These are phyloP conservation scores for Aphelenchoides fujianensis DNA, from an alignment of 1,140 invertebrate genomes.

Conservation along the genomic window DNA sequence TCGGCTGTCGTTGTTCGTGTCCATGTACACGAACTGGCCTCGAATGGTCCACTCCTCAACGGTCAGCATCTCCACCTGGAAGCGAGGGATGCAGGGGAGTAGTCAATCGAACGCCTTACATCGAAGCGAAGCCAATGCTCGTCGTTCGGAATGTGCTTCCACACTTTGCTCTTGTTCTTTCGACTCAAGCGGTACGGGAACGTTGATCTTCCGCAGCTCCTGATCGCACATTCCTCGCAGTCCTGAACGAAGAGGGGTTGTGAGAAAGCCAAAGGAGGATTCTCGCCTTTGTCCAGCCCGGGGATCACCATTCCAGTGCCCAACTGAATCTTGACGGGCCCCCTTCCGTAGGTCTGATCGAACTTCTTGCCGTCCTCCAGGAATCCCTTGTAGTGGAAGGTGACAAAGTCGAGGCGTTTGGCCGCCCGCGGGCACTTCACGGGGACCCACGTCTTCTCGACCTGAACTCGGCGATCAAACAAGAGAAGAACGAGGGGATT, in stretches of 20 bases:
- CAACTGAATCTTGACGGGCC: slow-evolving; percentile 56
- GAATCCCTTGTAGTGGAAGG: slow-evolving; percentile 62
- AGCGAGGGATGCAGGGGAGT: slow-evolving; percentile 52
- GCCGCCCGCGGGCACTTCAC: slow-evolving; percentile 49
- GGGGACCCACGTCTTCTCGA: slow-evolving; percentile 55
- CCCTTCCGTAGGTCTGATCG: slow-evolving; percentile 59
- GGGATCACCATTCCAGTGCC: slow-evolving; percentile 62
- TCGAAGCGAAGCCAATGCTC: slow-evolving; percentile 60
- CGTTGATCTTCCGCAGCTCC: slow-evolving; percentile 56
- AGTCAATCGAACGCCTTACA: slow-evolving; percentile 18
- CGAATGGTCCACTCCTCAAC: slow-evolving; percentile 54
- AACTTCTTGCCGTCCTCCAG: slow-evolving; percentile 60
- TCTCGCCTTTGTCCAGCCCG: slow-evolving; percentile 55
- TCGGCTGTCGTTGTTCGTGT: slow-evolving; percentile 54
- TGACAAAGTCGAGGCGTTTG: slow-evolving; percentile 56
- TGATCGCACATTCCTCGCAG: slow-evolving; percentile 57
- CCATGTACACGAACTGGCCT: slow-evolving; percentile 55
- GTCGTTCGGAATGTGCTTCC: slow-evolving; percentile 53
- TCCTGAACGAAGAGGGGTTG: slow-evolving; percentile 16
- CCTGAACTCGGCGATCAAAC: slow-evolving; percentile 21
- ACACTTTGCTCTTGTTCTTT: slow-evolving; percentile 59
- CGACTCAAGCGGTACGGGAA: slow-evolving; percentile 57
- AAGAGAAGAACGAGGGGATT: background rate
- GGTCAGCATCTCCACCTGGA: slow-evolving; percentile 55
- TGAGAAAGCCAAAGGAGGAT: slow-evolving; percentile 3